Evolutionary conservation across 2,888 invertebrate species (phyloP).

Genomic region (Leucophenga montana): DNA sequence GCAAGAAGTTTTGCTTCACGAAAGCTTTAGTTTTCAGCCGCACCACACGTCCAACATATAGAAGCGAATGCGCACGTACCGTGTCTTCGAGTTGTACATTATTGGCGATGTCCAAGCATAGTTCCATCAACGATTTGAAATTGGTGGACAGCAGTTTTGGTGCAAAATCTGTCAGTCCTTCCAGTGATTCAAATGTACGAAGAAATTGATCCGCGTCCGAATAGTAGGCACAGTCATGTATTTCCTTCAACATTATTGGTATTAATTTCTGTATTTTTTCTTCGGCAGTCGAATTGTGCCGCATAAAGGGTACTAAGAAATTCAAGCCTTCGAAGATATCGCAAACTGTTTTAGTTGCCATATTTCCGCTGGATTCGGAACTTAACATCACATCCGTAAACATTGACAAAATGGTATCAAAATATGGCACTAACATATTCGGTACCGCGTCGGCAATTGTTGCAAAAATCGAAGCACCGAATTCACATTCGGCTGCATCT

Average conservation of each 20-base stretch:
- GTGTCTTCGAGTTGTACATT: slow-evolving; percentile 77
- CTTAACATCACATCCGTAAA: slow-evolving; percentile 68
- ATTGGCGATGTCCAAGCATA: slow-evolving; percentile 79
- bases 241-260: slow-evolving; percentile 78
- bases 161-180: slow-evolving; percentile 69
- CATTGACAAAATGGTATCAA: slow-evolving; percentile 76
- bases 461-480: slow-evolving; percentile 76
- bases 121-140: slow-evolving; percentile 78
- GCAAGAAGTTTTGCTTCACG: slow-evolving; percentile 81
- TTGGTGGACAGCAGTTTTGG: slow-evolving; percentile 75
- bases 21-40: slow-evolving; percentile 81
- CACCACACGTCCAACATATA: slow-evolving; percentile 79
- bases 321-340: slow-evolving; percentile 76
- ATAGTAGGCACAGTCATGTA: slow-evolving; percentile 76
- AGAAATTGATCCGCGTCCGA: slow-evolving; percentile 75
- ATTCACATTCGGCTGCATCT: slow-evolving; percentile 69
- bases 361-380: slow-evolving; percentile 67
- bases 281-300: slow-evolving; percentile 77
- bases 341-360: slow-evolving; percentile 70
- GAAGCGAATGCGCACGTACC: slow-evolving; percentile 80
- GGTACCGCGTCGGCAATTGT: slow-evolving; percentile 80
- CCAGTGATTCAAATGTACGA: slow-evolving; percentile 70
- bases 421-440: slow-evolving; percentile 81
- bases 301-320: slow-evolving; percentile 78
- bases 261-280: too few relatives aligned